Evolutionary conservation across 2,888 invertebrate genomes (phyloP).

Genomic region (Spilarctia lutea): DNA sequence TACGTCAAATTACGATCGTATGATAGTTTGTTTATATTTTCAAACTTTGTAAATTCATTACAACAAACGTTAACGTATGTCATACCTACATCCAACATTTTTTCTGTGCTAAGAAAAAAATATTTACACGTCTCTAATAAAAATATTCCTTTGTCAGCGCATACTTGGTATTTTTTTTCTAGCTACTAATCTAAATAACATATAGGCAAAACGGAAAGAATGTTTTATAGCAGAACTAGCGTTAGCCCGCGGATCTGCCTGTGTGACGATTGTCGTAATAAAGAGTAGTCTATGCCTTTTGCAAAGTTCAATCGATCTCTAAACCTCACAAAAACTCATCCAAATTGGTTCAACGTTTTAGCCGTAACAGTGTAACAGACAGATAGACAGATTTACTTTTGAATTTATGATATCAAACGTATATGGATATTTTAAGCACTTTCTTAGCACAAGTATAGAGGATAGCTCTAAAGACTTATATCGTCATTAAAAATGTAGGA

Average conservation of each 20-base stretch:
- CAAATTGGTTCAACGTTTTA: no score
- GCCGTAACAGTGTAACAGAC: no score
- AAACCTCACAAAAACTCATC: no score
- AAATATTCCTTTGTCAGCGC: neutral
- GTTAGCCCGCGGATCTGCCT: no score
- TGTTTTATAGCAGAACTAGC: neutral
- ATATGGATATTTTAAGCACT: neutral
- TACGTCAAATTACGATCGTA: neutral
- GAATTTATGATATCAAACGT: no score
- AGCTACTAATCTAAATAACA: neutral
- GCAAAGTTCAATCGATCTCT: no score
- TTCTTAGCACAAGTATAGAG: neutral
- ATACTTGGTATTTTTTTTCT: neutral
- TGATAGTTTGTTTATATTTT: neutral
- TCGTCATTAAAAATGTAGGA: no score
- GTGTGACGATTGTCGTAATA: no score
- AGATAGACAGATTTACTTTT: no score
- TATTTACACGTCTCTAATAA: neutral
- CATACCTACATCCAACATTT: neutral
- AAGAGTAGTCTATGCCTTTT: no score
- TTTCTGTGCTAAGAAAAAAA: neutral
- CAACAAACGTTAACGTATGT: neutral
- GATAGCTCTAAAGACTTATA: no score
- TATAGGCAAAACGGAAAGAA: neutral
- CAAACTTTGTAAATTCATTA: neutral